Conservation (phyloP, 2,113 vertebrate genomes). For the Camelus dromedarius region DNA sequence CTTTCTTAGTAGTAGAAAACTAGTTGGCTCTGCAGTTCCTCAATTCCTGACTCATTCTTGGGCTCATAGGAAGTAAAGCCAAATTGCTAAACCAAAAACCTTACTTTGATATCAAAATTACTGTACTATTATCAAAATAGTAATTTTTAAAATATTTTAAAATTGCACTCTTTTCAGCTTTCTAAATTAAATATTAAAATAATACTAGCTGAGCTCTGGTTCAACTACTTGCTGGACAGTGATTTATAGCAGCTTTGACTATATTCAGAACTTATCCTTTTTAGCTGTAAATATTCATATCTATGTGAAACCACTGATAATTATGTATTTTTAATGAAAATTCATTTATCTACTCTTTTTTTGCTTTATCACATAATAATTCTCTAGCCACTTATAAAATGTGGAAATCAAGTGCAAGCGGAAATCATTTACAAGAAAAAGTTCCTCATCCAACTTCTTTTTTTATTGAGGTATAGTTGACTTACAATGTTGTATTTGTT, state of each 20-base stretch:
- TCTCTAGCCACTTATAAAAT: neutral
- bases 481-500: neutral
- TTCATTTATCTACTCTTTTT: neutral
- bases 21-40: neutral
- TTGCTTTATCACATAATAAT: conserved; percentile 19
- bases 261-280: neutral
- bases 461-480: neutral
- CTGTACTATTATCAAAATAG: neutral
- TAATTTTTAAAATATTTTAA: neutral
- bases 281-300: neutral
- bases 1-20: neutral
- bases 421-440: neutral
- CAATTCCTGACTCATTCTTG: neutral
- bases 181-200: conserved; percentile 31
- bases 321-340: conserved; percentile 11
- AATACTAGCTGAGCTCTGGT: neutral
- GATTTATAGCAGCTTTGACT: neutral
- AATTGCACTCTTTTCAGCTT: neutral
- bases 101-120: neutral
- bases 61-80: neutral
- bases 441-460: neutral
- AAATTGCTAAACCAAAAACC: neutral
- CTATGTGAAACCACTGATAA: neutral
- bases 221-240: neutral
- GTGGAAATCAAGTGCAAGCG: neutral